Evolutionary conservation across 1,140 invertebrate genomes (phyloP), one percentile per base, ranked within the genome.

Genomic region (Drosophila mauritiana): DNA sequence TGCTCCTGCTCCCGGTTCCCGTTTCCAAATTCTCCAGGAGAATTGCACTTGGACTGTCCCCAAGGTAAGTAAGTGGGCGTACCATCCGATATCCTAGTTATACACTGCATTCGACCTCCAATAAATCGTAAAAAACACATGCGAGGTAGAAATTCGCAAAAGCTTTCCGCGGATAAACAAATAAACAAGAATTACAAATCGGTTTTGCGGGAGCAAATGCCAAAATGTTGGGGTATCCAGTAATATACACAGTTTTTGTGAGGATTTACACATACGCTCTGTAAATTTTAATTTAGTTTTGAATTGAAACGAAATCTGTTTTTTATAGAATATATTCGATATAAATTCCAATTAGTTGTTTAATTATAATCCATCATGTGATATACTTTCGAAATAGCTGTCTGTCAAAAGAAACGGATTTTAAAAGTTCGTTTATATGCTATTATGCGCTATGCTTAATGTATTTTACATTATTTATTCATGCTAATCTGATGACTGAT

Each of bases 191-290:
- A 59, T 54, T 10, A 11, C 15, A 49, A 54, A 63, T 65, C 48
- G 48, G 27, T 46, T 54, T 53, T 31, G 45, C 17, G 48, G 15
- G 56, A 64, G 37, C 56, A 85, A 70, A 85, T 67, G 42, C 15
- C 48, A 84, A 83, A 77, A 65, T 83, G 75, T 89, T 88, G 84
- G 62, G 84, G 84, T 55, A 83, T 69, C 25, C 59, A 42, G 54
- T n/a, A 64, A 55, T 39, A 57, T 31, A 36, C 36, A 31, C 36
- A 11, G 37, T 22, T 48, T 61, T 27, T 4, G 3, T 1, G 13
- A 27, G 17, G 27, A n/a, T 51, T 51, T n/a, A 31, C 7, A 27
- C 27, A 27, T 11, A 15, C 7, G 48, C 15, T 11, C n/a, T 34
- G 5, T 0, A 0, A 17, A 15, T 27, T 11, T 51, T 34, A n/a